Evolutionary conservation across 2,888 invertebrate genomes (phyloP).

Genomic region (Tholera decimalis): DNA sequence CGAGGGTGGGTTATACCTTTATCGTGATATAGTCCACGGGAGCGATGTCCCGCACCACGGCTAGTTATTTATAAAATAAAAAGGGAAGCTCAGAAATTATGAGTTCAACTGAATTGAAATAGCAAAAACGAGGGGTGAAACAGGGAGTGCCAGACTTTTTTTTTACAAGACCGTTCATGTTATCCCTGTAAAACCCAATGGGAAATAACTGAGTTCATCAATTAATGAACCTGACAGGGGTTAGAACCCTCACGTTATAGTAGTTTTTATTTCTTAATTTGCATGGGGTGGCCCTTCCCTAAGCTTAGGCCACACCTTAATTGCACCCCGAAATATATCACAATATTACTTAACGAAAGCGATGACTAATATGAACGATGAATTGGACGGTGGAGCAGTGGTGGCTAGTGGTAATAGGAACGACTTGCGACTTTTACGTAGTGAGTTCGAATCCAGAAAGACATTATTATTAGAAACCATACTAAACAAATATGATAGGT

Average conservation of each 20-base stretch:
- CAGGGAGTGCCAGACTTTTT: not conserved
- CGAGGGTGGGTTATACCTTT: too few species aligned
- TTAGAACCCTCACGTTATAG: conserved; percentile 10
- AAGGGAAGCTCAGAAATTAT: too few species aligned
- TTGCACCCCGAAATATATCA: conserved; percentile 28
- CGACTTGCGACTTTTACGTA: too few species aligned
- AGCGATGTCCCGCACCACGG: too few species aligned
- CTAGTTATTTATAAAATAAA: too few species aligned
- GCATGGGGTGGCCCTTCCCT: conserved; percentile 37
- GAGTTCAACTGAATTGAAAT: not conserved
- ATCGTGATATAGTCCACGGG: too few species aligned
- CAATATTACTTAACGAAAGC: conserved; percentile 11
- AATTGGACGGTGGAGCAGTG: too few species aligned
- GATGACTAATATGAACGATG: not conserved
- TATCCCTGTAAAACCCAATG: not conserved
- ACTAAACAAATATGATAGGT: too few species aligned
- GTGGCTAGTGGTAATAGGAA: too few species aligned
- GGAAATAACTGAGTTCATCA: conserved; percentile 17
- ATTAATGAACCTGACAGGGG: conserved; percentile 13
- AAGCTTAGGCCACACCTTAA: conserved; percentile 41
- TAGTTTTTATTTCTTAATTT: conserved; percentile 41
- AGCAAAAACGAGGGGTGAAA: not conserved
- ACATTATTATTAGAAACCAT: too few species aligned
- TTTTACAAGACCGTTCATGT: not conserved
- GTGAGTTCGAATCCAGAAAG: too few species aligned